phyloP scores from a whole-genome alignment of 2,888 invertebrate genomes.

The Latheticus oryzae region DNA sequence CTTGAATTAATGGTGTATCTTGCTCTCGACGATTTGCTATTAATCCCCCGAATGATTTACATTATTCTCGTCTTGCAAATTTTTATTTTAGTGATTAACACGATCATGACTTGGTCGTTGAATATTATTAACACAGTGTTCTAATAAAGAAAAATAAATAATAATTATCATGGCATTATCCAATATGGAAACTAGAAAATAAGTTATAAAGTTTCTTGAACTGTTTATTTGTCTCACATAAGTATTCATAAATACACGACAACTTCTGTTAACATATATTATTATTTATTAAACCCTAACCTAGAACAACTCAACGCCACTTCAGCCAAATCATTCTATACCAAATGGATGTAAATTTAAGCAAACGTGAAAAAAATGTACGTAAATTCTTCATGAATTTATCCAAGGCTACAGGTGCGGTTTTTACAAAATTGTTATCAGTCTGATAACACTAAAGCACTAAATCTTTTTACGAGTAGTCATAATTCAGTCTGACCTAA shows the following conservation, averaged over 20 bases:
- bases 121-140: too few relatives aligned
- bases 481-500: constrained; percentile 12
- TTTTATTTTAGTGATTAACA: too few relatives aligned
- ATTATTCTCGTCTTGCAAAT: too few relatives aligned
- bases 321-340: constrained; percentile 8
- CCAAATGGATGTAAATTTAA: background rate
- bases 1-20: too few relatives aligned
- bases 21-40: too few relatives aligned
- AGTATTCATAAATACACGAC: constrained; percentile 2
- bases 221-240: too few relatives aligned
- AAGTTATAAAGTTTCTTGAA: too few relatives aligned
- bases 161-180: too few relatives aligned
- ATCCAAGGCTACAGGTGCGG: constrained; percentile 10
- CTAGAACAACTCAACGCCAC: constrained; percentile 7
- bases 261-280: constrained; percentile 13
- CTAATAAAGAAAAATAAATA: too few relatives aligned
- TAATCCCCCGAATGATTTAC: too few relatives aligned
- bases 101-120: too few relatives aligned
- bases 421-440: constrained; percentile 16
- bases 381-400: constrained; percentile 17
- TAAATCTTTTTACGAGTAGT: constrained; percentile 17
- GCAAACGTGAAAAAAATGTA: constrained; percentile 18
- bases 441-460: constrained; percentile 15
- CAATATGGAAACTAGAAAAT: too few relatives aligned
- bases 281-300: constrained; percentile 30